Percentiles rank a stretch among this genome's conserved stretches.
phyloP scores from a whole-genome alignment of 2,113 vertebrate genomes.

The Sapayoa aenigma region DNA sequence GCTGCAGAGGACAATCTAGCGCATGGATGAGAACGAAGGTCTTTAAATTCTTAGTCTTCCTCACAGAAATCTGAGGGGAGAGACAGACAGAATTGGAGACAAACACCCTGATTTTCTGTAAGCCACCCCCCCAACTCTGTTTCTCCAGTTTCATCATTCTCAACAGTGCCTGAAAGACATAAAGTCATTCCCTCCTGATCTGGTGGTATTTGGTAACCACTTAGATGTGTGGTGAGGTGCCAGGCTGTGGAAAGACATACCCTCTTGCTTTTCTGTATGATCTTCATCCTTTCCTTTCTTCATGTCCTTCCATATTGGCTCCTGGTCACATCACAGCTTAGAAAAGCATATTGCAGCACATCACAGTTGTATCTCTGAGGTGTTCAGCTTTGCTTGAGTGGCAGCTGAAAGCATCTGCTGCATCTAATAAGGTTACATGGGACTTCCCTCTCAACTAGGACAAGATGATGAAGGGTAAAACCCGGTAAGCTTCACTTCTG shows the following conservation, averaged over 20 bases:
- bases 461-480: background rate
- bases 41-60: background rate
- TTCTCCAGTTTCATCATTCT: background rate
- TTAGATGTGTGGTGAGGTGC: background rate
- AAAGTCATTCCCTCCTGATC: background rate
- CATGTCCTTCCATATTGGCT: background rate
- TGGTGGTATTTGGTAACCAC: background rate
- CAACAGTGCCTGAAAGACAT: accelerated
- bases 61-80: background rate
- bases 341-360: background rate
- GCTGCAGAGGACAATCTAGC: background rate
- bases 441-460: background rate
- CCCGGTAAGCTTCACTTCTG: background rate
- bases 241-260: background rate
- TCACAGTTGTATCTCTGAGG: background rate
- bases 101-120: background rate
- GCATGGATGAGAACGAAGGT: background rate
- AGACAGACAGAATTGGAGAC: background rate
- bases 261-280: background rate
- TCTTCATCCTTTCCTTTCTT: background rate
- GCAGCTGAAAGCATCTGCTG: background rate
- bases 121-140: background rate
- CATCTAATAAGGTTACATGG: background rate
- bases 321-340: background rate
- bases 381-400: background rate